Evolutionary conservation across 2,113 vertebrate species (phyloP), one percentile per base, ranked within the genome.

Genomic region (Nycticorax nycticorax): DNA sequence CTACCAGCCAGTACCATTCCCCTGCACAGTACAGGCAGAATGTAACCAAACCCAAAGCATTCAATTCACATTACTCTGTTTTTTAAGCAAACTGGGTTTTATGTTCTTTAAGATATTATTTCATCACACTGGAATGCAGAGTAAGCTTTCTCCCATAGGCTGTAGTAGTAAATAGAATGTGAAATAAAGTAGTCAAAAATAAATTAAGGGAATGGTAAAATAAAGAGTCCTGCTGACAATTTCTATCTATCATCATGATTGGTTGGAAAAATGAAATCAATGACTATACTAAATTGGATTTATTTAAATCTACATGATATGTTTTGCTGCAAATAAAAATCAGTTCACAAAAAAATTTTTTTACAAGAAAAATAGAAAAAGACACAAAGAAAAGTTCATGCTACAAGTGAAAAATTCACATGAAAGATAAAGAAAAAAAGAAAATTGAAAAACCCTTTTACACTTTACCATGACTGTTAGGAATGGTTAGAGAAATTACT

Each of bases 401-500:
- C 84, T 96, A 94, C 77, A 96, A 96, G 89, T 92, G 69, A 97
- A 97, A 97, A 97, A 95, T 68, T 97, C 24, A 95, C 53, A 67
- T 85, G 68, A 97, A 97, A 97, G 97, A 89, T 89, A 67, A 95
- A 94, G 24, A 32, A 68, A 82, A 82, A 92, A 96, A 82, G 22
- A 83, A 92, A 91, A 81, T 14, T 78, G 59, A 97, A 55, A 88
- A 97, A 89, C 81, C 76, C 84, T 97, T 98, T 96, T 97, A 95
- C 77, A 88, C 79, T 96, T 92, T 97, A 97, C 76, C 86, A 95
- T 80, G 95, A 93, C 96, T 96, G 92, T 97, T 98, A 98, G 96
- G 96, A 97, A 98, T 72, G 93, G 94, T 98, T 98, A 98, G 97
- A 98, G 97, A 98, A 98, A 95, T 97, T 95, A 98, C 98, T 98